These are phyloP conservation scores for Dexiosoma caninum DNA, from an alignment of 2,888 invertebrate genomes.

Conservation along the genomic window DNA sequence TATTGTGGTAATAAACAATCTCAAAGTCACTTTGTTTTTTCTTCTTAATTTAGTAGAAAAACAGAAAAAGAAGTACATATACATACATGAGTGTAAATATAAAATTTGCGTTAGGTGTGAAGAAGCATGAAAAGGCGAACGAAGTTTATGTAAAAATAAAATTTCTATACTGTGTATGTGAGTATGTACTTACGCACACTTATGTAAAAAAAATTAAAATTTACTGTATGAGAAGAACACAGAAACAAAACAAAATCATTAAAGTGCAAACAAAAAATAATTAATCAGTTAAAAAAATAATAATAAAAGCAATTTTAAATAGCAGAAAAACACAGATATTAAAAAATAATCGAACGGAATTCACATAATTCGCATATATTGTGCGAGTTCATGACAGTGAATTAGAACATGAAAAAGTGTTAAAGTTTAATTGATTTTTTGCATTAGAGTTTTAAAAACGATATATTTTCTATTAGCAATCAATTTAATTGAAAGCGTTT, in stretches of 20 bases:
- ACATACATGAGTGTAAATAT: background rate
- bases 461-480: too few species aligned
- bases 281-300: constrained; percentile 27
- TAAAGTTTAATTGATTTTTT: constrained; percentile 31
- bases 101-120: background rate
- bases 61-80: background rate
- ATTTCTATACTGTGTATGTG: constrained; percentile 25
- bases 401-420: background rate
- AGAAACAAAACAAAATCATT: background rate
- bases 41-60: background rate
- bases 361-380: too few species aligned
- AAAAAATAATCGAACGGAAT: background rate
- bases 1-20: background rate
- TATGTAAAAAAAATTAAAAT: constrained; percentile 46
- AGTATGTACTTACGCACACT: constrained; percentile 43
- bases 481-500: background rate
- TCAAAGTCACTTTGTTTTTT: background rate
- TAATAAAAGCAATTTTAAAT: background rate
- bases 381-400: background rate
- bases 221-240: background rate
- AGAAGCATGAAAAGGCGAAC: constrained; percentile 2
- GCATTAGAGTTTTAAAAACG: constrained; percentile 7
- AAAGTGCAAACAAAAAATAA: constrained; percentile 17
- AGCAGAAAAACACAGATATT: background rate
- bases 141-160: constrained; percentile 41